Base-by-base conservation (phyloP, 2,113 vertebrate genomes). In the Ahaetulla prasina region DNA sequence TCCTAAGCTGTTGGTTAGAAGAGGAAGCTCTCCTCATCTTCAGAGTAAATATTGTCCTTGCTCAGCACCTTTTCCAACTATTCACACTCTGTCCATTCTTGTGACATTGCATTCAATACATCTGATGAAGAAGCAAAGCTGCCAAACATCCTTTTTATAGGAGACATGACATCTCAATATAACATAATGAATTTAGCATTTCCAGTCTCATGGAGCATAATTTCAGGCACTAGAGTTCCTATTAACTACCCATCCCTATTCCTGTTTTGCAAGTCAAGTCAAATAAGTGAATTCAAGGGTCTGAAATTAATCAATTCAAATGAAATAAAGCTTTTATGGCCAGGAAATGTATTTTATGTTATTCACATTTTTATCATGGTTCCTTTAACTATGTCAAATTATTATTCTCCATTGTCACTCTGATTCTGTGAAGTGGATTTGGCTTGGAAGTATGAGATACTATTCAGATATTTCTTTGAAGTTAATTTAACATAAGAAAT, bases 271-370 rank as follows among this genome's bases (percentile, higher is more conserved):
- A 91, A 57, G 16, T 90, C 20, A 84, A 80, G 10, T 49, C 45
- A 84, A 23, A 49, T 50, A 90, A 80, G 2, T 12, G 49, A 55
- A 35, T n/a, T 49, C 53, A 30, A 86, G 45, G 27, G 52, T 68
- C 85, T 63, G 57, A 43, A 92, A 68, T 53, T 57, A 74, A 74
- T 53, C 63, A 88, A 88, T 88, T 88, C 86, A 88, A 80, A 92
- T 25, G 43, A 92, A 53, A 88, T 39, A 52, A 92, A 18, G 8
- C n/a, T 63, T 87, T 88, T 30, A 23, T 52, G 68, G 47, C 45
- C 10, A 68, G 85, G n/a, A 52, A 63, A 87, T 87, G 60, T 68
- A 68, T 85, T 63, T 53, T 74, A 60, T 30, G n/a, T 68, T 88
- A 50, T 27, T 88, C 45, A 74, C 23, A 92, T 88, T 74, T 92